Percentiles rank a stretch among this genome's conserved stretches.
Conservation (phyloP, 2,888 invertebrate genomes). For the Tupiocoris notatus region DNA sequence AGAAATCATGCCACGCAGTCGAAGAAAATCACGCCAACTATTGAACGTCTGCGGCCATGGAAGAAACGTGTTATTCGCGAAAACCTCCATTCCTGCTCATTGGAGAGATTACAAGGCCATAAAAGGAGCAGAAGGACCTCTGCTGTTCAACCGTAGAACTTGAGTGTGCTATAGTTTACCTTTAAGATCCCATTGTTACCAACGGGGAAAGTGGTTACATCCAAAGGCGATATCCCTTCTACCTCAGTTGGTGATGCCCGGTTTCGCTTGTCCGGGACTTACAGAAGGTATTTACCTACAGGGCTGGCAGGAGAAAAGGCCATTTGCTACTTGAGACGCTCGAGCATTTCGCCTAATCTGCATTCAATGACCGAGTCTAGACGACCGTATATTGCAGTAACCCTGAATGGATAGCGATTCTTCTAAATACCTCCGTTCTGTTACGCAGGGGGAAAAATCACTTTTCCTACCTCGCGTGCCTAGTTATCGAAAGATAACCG, state of each 20-base stretch:
- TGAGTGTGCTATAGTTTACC: constrained; percentile 15
- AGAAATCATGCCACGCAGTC: too few relatives aligned
- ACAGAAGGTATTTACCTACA: background rate
- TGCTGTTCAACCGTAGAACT: background rate
- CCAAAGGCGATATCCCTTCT: constrained; percentile 15
- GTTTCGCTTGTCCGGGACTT: background rate
- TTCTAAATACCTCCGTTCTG: background rate
- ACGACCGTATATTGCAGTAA: constrained; percentile 11
- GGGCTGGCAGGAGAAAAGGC: background rate
- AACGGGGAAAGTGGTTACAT: constrained; percentile 6
- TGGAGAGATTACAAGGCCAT: background rate
- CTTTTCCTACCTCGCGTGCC: too few relatives aligned
- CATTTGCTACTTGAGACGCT: constrained; percentile 5
- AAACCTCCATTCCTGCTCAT: background rate
- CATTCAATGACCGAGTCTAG: constrained; percentile 16
- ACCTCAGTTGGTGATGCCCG: background rate
- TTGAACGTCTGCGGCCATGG: background rate
- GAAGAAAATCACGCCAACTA: too few relatives aligned
- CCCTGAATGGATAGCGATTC: constrained; percentile 3
- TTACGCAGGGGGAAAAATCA: background rate
- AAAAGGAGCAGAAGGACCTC: background rate
- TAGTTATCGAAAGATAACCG: too few relatives aligned
- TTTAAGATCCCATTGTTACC: constrained; percentile 18
- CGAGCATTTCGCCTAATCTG: constrained; percentile 18
- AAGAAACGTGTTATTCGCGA: background rate